Evolutionary conservation across 2,888 invertebrate species (phyloP).

Genomic region (Noctuana brunneofusca): DNA sequence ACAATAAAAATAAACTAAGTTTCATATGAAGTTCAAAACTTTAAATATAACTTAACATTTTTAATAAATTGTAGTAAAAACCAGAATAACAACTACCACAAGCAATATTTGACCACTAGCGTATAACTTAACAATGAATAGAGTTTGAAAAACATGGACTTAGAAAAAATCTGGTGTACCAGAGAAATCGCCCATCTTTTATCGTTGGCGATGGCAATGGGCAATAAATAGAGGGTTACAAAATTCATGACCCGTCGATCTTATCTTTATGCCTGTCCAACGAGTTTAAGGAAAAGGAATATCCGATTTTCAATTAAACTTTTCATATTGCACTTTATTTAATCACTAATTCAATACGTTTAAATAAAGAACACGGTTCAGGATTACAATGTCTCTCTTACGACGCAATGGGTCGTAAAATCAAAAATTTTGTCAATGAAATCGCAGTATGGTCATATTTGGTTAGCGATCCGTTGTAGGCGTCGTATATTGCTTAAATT

Average conservation of each 20-base stretch:
- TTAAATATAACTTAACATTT: too few relatives aligned
- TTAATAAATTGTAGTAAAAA: too few relatives aligned
- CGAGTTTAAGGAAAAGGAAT: constrained; percentile 40
- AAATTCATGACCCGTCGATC: constrained; percentile 31
- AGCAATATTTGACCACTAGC: not conserved
- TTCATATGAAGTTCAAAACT: too few relatives aligned
- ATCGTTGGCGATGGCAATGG: not conserved
- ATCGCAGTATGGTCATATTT: constrained; percentile 46
- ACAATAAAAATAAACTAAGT: too few relatives aligned
- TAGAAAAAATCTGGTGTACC: too few relatives aligned
- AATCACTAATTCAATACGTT: constrained; percentile 34
- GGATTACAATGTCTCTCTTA: constrained; percentile 48
- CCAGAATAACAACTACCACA: too few relatives aligned
- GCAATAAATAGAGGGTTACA: constrained; percentile 9
- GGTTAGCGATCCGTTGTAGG: constrained; percentile 48
- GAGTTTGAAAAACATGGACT: too few relatives aligned
- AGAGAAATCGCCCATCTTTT: not conserved
- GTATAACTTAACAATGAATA: not conserved
- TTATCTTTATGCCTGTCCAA: constrained; percentile 37
- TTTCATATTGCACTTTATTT: constrained; percentile 28
- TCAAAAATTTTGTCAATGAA: constrained; percentile 56
- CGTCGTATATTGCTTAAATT: constrained; percentile 47
- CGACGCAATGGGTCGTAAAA: constrained; percentile 44
- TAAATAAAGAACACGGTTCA: constrained; percentile 3
- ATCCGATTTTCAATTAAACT: constrained; percentile 36